Conservation (phyloP, 2,113 vertebrate genomes). For the Sander lucioperca region DNA sequence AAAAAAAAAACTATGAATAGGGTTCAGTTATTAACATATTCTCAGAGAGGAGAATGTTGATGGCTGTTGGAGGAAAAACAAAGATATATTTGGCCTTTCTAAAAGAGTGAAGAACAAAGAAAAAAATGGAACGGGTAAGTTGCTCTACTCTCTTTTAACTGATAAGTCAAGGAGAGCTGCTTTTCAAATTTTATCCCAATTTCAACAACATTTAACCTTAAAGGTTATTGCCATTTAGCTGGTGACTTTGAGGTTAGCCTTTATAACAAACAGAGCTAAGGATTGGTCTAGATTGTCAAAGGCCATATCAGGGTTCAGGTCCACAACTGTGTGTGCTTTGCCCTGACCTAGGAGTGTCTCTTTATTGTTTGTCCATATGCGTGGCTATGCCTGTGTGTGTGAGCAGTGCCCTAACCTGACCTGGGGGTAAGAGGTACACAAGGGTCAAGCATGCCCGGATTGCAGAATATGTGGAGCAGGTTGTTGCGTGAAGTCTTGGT, state of each 20-base stretch:
- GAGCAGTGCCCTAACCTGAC: conserved; percentile 42
- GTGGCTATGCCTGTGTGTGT: not conserved
- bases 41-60: not conserved
- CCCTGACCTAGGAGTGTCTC: conserved; percentile 43
- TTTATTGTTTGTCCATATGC: conserved; percentile 45
- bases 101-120: not conserved
- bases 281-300: not conserved
- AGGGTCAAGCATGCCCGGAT: conserved; percentile 68
- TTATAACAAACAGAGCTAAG: conserved; percentile 52
- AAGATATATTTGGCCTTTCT: too few species aligned
- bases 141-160: not conserved
- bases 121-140: not conserved
- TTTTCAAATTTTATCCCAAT: conserved; percentile 19
- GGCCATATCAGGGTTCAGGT: conserved; percentile 23
- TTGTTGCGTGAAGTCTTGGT: conserved; percentile 44
- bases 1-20: not conserved
- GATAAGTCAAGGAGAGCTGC: conserved; percentile 17
- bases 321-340: conserved; percentile 28
- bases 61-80: not conserved
- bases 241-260: conserved; percentile 55
- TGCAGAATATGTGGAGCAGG: conserved; percentile 65
- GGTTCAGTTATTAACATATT: not conserved
- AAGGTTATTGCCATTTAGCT: conserved; percentile 31
- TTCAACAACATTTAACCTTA: conserved; percentile 38
- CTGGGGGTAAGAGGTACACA: conserved; percentile 51